Conservation (phyloP, 2,113 vertebrate species). For the Daubentonia madagascariensis region DNA sequence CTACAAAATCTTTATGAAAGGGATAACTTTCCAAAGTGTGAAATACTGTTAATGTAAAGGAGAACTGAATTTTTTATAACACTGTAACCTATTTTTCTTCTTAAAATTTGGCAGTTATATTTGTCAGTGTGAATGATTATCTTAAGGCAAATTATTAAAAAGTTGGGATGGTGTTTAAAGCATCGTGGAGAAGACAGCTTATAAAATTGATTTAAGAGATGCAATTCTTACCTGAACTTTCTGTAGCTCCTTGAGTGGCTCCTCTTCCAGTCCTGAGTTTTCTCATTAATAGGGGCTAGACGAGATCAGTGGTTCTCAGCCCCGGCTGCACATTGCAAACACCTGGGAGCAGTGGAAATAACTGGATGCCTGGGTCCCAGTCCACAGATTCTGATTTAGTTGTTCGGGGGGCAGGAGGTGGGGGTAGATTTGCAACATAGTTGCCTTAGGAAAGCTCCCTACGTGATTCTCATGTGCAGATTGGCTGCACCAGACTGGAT, state of each 20-base stretch:
- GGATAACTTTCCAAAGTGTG: not conserved
- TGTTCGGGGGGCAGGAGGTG: not conserved
- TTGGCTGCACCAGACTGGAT: not conserved
- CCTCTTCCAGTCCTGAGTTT: not conserved
- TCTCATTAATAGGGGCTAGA: not conserved
- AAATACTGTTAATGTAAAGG: not conserved
- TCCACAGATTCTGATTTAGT: not conserved
- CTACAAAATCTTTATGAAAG: constrained; percentile 10
- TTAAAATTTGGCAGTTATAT: constrained; percentile 15
- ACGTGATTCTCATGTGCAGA: not conserved
- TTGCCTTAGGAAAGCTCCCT: not conserved
- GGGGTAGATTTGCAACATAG: not conserved
- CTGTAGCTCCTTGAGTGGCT: not conserved
- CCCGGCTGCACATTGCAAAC: not conserved
- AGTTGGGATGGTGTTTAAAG: not conserved
- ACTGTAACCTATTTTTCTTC: constrained; percentile 12
- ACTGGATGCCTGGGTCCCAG: not conserved
- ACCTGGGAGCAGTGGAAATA: not conserved
- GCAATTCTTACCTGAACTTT: constrained; percentile 2
- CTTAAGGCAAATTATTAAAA: not conserved
- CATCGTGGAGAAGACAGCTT: not conserved
- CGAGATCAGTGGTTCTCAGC: not conserved
- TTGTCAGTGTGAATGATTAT: not conserved
- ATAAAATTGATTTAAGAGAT: not conserved
- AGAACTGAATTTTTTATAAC: not conserved